Evolutionary conservation across 2,888 invertebrate species (phyloP), one percentile per base, ranked within the genome.

Genomic region (Mycalesis mineus): DNA sequence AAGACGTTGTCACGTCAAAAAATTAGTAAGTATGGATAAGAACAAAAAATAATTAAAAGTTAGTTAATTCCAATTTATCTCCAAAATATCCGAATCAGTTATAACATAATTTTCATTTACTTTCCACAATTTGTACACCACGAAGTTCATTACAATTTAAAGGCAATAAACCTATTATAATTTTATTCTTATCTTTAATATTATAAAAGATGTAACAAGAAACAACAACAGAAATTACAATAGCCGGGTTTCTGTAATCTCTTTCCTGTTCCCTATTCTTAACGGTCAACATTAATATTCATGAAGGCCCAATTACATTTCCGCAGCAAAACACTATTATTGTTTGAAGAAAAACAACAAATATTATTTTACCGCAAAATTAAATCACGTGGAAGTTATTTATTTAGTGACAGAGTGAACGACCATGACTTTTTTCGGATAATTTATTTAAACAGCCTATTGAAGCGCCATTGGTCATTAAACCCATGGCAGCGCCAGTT

Each of bases 261-360:
- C 48, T 47, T 56, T 52, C 51, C 47, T 33, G 41, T 51, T 51
- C 41, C 47, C 47, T 59, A 51, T 47, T 50, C 50, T 50, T 28
- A 29, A 55, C 29, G 45, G 28, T 39, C 17, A 55, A 55, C 33
- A 59, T 4, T 22, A 59, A 59, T 55, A 59, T 59, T 55, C 59
- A 59, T 59, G 59, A 47, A 33, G 37, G 36, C 8, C 7, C 45
- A 29, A 45, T 42, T 45, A 29, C 29, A 45, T 45, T 45, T 29
- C 45, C 45, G 29, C 29, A 14, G 22, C 22, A 42, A 42, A 29
- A 29, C 14, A 29, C 44, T 28, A 44, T 44, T 28, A 29, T 29
- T 29, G 13, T 13, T 6, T 29, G 13, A 29, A 14, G 28, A 44
- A 42, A 22, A 22, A 22, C 22, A 22, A 14, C 14, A 8, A 13